Evolutionary conservation across 1,140 invertebrate genomes (phyloP).

Genomic region (Alviniconcha marisindica): DNA sequence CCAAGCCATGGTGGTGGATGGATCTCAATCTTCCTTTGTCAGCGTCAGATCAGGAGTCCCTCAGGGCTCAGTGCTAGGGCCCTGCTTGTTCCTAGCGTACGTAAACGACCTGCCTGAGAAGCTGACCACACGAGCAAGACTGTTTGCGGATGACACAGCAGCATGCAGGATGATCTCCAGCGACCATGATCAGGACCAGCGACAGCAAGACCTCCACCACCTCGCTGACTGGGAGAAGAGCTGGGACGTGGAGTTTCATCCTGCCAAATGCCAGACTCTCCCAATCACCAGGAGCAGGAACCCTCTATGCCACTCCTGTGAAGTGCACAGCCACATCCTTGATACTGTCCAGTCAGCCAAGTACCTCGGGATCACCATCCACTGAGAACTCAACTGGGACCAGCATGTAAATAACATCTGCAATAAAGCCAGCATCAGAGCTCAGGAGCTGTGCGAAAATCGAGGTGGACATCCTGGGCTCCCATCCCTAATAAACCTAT

Average conservation of each 20-base stretch:
- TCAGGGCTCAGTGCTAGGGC: neutral
- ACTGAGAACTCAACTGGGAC: too few relatives aligned
- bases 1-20: constrained; percentile 42
- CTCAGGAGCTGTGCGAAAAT: too few relatives aligned
- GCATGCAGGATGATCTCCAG: neutral
- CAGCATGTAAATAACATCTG: too few relatives aligned
- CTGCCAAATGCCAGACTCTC: constrained; percentile 31
- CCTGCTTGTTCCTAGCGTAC: constrained; percentile 38
- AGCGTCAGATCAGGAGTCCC: constrained; percentile 26
- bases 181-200: neutral
- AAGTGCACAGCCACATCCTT: neutral
- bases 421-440: too few relatives aligned
- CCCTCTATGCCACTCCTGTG: neutral
- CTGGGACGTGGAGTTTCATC: constrained; percentile 47
- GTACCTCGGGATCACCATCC: too few relatives aligned
- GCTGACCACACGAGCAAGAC: neutral
- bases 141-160: constrained; percentile 26
- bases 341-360: constrained; percentile 36
- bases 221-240: constrained; percentile 4
- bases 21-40: constrained; percentile 25
- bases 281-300: constrained; percentile 18
- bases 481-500: too few relatives aligned
- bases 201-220: neutral
- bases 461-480: too few relatives aligned
- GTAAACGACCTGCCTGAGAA: constrained; percentile 11